Evolutionary conservation across 2,888 invertebrate species (phyloP), one percentile per base, ranked within the genome.

Genomic region (Rhagophthalmus giganteus): DNA sequence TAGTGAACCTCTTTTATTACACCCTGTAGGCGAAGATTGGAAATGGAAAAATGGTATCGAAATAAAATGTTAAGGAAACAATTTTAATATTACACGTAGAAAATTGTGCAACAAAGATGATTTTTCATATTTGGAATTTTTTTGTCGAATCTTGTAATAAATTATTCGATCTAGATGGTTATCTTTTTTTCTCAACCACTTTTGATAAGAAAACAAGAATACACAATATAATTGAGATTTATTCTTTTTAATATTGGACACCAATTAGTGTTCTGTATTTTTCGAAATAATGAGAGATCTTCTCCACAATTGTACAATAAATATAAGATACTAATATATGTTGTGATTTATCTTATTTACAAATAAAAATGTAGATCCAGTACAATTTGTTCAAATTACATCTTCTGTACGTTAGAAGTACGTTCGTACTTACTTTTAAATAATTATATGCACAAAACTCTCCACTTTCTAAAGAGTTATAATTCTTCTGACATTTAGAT

Each of bases 271-370:
- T 50, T 38, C 33, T 33, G 35, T 48, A 41, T 41, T 41, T 26
- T 24, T 40, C 30, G 13, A 12, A 41, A 37, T n/a, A 49, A 44
- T 28, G 44, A 47, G 20, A 44, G 41, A 33, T 24, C 30, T n/a
- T 40, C 20, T 47, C 26, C 27, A 50, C 38, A 50, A 44, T 50
- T 35, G 50, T 50, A 50, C 50, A 50, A 50, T 42, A 42, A 50
- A 42, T 50, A 50, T 50, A 39, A 39, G 37, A 50, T 50, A 35
- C 37, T 44, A 50, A 44, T 44, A 50, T 50, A 50, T 44, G 50
- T 26, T 38, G 44, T 38, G 44, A 44, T 28, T 24, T 44, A 37
- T 35, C 30, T 45, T 45, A 49, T 50, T 44, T 50, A 50, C 50
- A 50, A 50, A 50, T 44, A 32, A 44, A 50, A 42, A 49, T 24